Base-by-base conservation (phyloP, 2,797 vertebrate species). In the Syngnathus rostellatus region DNA sequence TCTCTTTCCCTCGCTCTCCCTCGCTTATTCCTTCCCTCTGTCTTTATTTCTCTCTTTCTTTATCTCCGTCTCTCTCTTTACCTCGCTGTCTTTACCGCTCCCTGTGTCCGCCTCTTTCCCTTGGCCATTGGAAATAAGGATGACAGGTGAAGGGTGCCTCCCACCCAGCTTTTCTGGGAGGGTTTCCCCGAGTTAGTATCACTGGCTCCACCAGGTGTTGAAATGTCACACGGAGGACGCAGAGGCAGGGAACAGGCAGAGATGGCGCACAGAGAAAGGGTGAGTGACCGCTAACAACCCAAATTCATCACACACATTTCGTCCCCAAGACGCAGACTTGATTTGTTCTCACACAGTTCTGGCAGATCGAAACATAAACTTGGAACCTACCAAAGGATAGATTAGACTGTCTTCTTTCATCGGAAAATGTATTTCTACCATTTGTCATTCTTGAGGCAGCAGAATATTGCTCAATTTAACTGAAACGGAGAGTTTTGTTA, bases 241-340 rank as follows among this genome's bases (percentile, higher is more conserved):
- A 74, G 76, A 73, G 71, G 71, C 72, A 81, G 72, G 77, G 68
- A 78, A 21, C 71, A 63, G 77, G 63, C 68, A 72, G 62, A 62
- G 69, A 88, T 88, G 85, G 85, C 86, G 75, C 81, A 89, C 81
- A 87, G 81, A 81, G 87, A 89, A 50, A 75, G 81, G 89, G 89
- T 89, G 81, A 89, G 87, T 89, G 5, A 39, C 72, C 70, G 1
- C 68, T 69, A 71, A 78, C 69, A 76, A 78, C 72, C 71, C 63
- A 21, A 12, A 57, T 61, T 70, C 14, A 46, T 9, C 62, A 43
- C 66, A 46, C 62, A 16, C 45, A 17, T 57, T 64, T 65, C 53
- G 46, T 66, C 16, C 64, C 64, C 66, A 43, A 48, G 31, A 31
- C 74, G 21, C 54, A 70, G 45, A 67, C 68, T 70, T 68, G 54